Evolutionary conservation across 2,797 vertebrate genomes (phyloP).

Genomic region (Urocyon cinereoargenteus): DNA sequence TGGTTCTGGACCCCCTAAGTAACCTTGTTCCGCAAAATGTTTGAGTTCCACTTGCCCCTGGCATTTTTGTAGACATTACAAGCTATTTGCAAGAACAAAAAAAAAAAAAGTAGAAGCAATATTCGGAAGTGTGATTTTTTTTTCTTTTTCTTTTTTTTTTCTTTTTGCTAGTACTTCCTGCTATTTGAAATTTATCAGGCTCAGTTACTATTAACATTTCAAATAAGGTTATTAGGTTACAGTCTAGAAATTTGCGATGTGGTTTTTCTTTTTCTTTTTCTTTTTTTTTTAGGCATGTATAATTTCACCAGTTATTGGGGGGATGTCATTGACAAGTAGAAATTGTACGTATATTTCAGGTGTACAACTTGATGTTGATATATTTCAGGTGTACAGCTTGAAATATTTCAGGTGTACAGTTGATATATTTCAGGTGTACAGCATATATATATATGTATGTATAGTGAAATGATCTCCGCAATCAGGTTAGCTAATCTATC

Average conservation of each 20-base stretch:
- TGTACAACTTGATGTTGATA: too few species aligned
- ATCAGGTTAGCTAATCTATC: not conserved
- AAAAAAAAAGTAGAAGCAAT: constrained; percentile 42
- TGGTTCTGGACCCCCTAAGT: not conserved
- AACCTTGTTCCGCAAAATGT: constrained; percentile 30
- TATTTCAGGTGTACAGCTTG: too few species aligned
- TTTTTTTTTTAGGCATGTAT: not conserved
- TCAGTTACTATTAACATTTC: constrained; percentile 45
- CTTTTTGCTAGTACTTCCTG: constrained; percentile 20
- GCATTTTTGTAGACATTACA: constrained; percentile 27
- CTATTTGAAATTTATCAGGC: not conserved
- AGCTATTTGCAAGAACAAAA: not conserved
- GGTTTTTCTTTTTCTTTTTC: too few species aligned
- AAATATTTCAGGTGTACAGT: not conserved
- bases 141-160: not conserved
- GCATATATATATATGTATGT: not conserved
- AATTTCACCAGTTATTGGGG: not conserved
- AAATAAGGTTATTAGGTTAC: constrained; percentile 17
- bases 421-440: too few species aligned
- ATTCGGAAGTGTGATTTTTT: not conserved
- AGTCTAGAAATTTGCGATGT: not conserved
- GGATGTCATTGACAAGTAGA: not conserved
- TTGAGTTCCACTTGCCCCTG: constrained; percentile 38
- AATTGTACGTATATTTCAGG: not conserved
- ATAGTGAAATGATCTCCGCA: not conserved